phyloP scores from a whole-genome alignment of 64 coral and sea anemone species.

The Porites lutea region DNA sequence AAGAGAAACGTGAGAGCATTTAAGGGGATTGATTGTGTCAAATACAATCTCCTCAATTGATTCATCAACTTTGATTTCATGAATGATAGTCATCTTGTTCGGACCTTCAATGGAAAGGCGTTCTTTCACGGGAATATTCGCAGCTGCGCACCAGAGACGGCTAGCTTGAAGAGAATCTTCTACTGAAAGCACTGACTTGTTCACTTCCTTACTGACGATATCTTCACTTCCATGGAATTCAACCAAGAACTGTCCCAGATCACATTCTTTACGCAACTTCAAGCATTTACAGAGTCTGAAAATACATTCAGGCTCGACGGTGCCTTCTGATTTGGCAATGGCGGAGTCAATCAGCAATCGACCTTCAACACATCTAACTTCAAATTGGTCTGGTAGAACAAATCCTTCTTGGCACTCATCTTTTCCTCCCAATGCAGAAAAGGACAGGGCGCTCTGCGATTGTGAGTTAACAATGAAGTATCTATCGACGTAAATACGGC shows the following conservation, averaged over 20 bases:
- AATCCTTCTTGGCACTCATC: neutral
- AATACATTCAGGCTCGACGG: constrained; percentile 35
- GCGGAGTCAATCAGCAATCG: constrained; percentile 38
- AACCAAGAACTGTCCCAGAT: constrained; percentile 33
- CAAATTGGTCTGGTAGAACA: constrained; percentile 43
- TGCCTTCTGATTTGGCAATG: constrained; percentile 23
- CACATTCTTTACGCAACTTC: constrained; percentile 22
- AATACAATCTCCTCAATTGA: constrained; percentile 55
- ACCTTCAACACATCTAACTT: constrained; percentile 52
- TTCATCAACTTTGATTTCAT: constrained; percentile 33
- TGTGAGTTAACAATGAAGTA: constrained; percentile 22
- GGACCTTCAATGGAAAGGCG: constrained; percentile 34
- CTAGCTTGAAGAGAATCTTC: constrained; percentile 48
- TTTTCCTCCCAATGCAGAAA: constrained; percentile 58
- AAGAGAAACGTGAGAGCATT: constrained; percentile 44
- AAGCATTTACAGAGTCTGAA: constrained; percentile 28
- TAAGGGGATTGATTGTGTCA: constrained; percentile 29
- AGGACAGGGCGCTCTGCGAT: constrained; percentile 41
- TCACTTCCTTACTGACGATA: neutral
- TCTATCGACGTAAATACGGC: constrained; percentile 43
- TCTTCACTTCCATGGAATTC: constrained; percentile 38
- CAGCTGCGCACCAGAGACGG: constrained; percentile 1
- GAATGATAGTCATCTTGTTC: constrained; percentile 2
- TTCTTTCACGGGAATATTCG: neutral
- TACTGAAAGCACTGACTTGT: constrained; percentile 6